Evolutionary conservation across 2,888 invertebrate genomes (phyloP), one percentile per base, ranked within the genome.

Genomic region (Agonum fuliginosum): DNA sequence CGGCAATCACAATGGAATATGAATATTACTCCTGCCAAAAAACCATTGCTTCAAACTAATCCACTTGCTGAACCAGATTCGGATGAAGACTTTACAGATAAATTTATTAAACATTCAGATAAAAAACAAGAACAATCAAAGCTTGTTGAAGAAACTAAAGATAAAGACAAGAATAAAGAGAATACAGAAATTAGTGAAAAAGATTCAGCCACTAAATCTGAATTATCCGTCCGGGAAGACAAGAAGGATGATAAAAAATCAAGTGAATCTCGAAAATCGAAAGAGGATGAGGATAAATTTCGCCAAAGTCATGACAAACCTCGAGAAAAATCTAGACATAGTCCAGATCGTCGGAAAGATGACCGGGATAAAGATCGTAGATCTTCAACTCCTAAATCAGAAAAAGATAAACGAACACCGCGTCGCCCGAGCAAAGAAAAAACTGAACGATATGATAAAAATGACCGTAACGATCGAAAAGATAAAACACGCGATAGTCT

Each of bases 1-100:
- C 67, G 75, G n/a, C 75, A 76, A 51, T 77, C 77, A 41, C 51
- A 69, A 27, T 70, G 69, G 69, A 70, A 70, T 41, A 27, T 77
- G 17, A 77, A 77, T 77, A 54, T 77, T 17, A 58, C 77, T n/a
- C 82, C 83, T 3, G 78, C 80, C 5, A 85, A 85, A 75, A 83
- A 83, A 73, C 65, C 80, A 0, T 20, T 78, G 1, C 72, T 84
- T 20, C 51, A 77, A 24, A 27, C 67, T n/a, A 12, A 12, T 12
- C 20, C 22, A 6, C 8, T 30, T 17, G 72, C 34, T 12, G 83
- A 84, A 71, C 83, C 83, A 5, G 81, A 81, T 1, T 83, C 83
- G 30, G 83, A 84, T 30, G 79, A 81, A 58, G 79, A 80, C 12
- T 79, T 80, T 14, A 79, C 81, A 4, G 82, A 81, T 37, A 81